Evolutionary conservation across 2,113 vertebrate species (phyloP), one percentile per base, ranked within the genome.

Genomic region (Sitta europaea): DNA sequence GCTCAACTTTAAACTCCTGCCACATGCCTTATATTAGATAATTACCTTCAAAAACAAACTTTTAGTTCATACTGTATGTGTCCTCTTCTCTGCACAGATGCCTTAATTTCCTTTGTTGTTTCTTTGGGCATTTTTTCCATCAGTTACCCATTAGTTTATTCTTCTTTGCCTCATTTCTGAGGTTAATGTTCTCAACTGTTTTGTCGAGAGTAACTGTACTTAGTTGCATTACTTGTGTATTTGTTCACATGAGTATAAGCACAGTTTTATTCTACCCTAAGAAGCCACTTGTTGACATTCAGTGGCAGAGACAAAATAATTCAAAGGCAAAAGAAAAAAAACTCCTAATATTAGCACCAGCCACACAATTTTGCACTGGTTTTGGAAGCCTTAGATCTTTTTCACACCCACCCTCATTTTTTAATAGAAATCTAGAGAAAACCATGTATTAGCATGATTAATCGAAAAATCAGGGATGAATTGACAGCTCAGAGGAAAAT

Each of bases 341-440:
- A 29, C 2, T 57, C 19, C 7, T 38, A 57, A 20, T 38, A 14
- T 57, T 74, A 55, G 5, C 20, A 67, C 35, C 24, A 81, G 9
- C 9, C 12, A n/a, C 9, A 24, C 14, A 81, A 62, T 4, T 70
- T 27, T 43, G 31, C 87, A 83, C 17, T 25, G 5, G 0, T 47
- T 92, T 62, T 63, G 3, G 16, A 74, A 81, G 42, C 14, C 12
- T 62, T 8, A 55, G 40, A 29, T 50, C 3, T 58, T 5, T 29
- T 25, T 9, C 0, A 1, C 0, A 1, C 6, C 2, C 1, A 1
- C 1, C 0, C 5, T 3, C 2, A 1, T 3, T 33, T 36, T 55
- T 6, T 27, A 2, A 50, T 14, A 65, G 7, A 74, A 13, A 68
- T 58, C 16, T 68, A 45, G 28, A 75, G 25, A 63, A 63, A 36